These are phyloP conservation scores for Drosophila paramelanica DNA, from an alignment of 2,888 invertebrate species.

Conservation along the genomic window DNA sequence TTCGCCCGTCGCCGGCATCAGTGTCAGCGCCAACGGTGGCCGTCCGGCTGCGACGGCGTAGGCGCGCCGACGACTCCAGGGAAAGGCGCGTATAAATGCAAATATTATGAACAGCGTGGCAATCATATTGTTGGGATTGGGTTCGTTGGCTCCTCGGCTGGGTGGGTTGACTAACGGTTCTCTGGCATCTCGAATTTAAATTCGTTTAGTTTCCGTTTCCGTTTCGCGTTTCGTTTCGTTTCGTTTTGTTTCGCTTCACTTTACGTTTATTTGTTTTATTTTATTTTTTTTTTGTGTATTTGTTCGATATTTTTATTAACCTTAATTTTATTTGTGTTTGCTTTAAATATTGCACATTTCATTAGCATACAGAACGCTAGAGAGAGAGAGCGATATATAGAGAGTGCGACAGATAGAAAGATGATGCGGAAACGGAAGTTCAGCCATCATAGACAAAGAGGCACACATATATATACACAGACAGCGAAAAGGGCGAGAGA, in stretches of 20 bases:
- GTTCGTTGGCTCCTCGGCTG: constrained; percentile 9
- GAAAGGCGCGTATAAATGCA: constrained; percentile 85
- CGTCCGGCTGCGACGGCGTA: constrained; percentile 37
- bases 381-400: not conserved
- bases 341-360: constrained; percentile 37
- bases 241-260: not conserved
- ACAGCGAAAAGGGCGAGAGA: constrained; percentile 7
- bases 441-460: constrained; percentile 10
- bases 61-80: constrained; percentile 81
- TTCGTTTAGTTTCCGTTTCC: constrained; percentile 8
- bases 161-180: constrained; percentile 7
- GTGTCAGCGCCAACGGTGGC: constrained; percentile 53
- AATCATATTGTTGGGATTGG: constrained; percentile 73
- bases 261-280: constrained; percentile 4
- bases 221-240: constrained; percentile 14
- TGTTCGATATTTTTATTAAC: constrained; percentile 35
- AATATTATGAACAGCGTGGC: constrained; percentile 85
- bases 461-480: constrained; percentile 1
- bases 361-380: constrained; percentile 30
- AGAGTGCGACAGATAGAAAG: not conserved
- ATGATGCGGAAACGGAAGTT: constrained; percentile 27
- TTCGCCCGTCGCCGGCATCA: constrained; percentile 38
- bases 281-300: constrained; percentile 14
- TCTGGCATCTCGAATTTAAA: constrained; percentile 16
- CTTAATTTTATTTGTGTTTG: constrained; percentile 25